Percentiles rank a stretch among this genome's conserved stretches.
phyloP scores from a whole-genome alignment of 2,797 vertebrate genomes.

The Ctenopoma kingsleyae region DNA sequence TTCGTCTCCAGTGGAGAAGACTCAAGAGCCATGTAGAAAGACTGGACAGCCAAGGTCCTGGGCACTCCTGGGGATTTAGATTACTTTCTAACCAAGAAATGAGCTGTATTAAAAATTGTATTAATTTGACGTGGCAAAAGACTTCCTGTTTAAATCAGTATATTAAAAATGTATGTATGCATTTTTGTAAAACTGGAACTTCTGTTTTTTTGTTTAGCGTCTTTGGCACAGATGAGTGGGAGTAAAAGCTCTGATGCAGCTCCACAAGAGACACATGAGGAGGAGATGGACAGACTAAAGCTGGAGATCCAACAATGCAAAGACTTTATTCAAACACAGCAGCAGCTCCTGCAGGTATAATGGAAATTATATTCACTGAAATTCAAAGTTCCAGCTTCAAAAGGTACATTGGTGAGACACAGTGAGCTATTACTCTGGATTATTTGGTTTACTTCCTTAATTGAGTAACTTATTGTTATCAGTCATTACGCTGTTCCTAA shows the following conservation, averaged over 20 bases:
- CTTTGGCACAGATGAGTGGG: slow-evolving; percentile 81
- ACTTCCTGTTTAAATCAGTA: background rate
- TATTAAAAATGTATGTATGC: background rate
- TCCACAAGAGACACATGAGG: slow-evolving; percentile 87
- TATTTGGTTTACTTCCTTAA: background rate
- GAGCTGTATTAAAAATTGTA: no score
- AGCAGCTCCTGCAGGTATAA: slow-evolving; percentile 92
- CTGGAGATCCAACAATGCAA: slow-evolving; percentile 94
- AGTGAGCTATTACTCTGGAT: no score
- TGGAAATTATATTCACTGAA: background rate
- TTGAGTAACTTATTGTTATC: background rate
- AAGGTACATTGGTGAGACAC: background rate
- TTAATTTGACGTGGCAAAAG: background rate
- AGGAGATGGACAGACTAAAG: slow-evolving; percentile 90
- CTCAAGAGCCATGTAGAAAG: slow-evolving; percentile 94
- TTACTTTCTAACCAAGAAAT: background rate
- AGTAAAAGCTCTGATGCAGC: slow-evolving; percentile 82
- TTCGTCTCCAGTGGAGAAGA: slow-evolving; percentile 96
- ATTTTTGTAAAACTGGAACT: background rate
- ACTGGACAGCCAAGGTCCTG: slow-evolving; percentile 92
- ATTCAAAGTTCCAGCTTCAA: background rate
- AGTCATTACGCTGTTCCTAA: background rate
- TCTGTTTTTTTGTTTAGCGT: slow-evolving; percentile 79
- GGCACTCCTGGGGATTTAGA: background rate
- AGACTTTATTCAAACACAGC: slow-evolving; percentile 95